A percentile compares a stretch with the other conserved stretches of the same genome.
Evolutionary conservation across 1,140 invertebrate species (phyloP).

Genomic region (Drosophila pruinosa): DNA sequence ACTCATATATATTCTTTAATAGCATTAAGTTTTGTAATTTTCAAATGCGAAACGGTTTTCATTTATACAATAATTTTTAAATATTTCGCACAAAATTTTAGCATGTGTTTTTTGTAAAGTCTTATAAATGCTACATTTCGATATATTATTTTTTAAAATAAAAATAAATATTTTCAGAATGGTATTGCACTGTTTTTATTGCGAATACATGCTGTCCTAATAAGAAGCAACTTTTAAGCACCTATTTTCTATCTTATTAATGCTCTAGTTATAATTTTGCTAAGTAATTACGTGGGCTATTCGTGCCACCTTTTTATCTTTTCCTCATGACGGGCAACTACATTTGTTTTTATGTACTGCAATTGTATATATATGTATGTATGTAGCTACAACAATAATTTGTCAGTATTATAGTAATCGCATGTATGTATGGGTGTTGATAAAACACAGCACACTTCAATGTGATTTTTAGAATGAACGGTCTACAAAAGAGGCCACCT

Average conservation of each 20-base stretch:
- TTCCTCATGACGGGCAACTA: conserved; percentile 17
- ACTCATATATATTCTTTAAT: conserved; percentile 76
- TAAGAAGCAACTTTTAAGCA: too few relatives aligned
- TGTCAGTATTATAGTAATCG: not conserved
- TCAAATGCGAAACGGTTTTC: conserved; percentile 4
- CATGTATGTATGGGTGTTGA: conserved; percentile 17
- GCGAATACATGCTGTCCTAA: too few relatives aligned
- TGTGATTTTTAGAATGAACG: conserved; percentile 28
- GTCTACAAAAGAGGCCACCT: conserved; percentile 17
- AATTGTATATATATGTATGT: not conserved
- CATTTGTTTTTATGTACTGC: not conserved
- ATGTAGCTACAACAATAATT: not conserved
- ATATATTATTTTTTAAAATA: conserved; percentile 43
- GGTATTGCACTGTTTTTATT: not conserved
- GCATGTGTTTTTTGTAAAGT: conserved; percentile 33
- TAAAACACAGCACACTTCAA: conserved; percentile 51
- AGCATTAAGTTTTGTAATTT: conserved; percentile 29
- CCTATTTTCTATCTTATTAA: conserved; percentile 4
- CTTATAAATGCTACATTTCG: conserved; percentile 26
- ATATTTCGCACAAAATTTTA: conserved; percentile 20
- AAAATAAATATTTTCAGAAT: conserved; percentile 48
- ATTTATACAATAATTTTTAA: conserved; percentile 22
- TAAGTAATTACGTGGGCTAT: conserved; percentile 23
- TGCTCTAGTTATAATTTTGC: conserved; percentile 29
- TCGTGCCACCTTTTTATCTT: conserved; percentile 34